phyloP scores from a whole-genome alignment of 2,113 vertebrate genomes.

The Caloenas nicobarica region DNA sequence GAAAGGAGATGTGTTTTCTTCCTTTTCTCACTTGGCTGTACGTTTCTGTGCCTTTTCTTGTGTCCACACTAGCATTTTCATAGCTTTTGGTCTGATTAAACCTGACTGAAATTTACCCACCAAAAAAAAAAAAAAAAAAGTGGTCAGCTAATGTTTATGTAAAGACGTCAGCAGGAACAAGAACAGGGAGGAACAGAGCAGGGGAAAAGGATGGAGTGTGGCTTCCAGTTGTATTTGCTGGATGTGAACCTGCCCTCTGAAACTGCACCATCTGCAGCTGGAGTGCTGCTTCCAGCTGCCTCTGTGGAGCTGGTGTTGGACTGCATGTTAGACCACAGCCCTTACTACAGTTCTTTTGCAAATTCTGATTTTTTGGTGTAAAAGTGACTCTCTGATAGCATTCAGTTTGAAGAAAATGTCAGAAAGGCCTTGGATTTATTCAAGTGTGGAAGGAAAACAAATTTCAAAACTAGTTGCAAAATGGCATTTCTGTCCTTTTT shows the following conservation, averaged over 20 bases:
- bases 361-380: not conserved
- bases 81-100: not conserved
- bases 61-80: not conserved
- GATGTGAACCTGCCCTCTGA: not conserved
- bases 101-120: not conserved
- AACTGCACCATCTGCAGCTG: not conserved
- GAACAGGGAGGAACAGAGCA: fast-evolving
- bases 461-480: conserved; percentile 37
- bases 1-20: not conserved
- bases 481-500: conserved; percentile 34
- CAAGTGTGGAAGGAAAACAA: not conserved
- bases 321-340: not conserved
- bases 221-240: not conserved
- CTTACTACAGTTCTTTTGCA: not conserved
- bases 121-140: not conserved
- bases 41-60: not conserved
- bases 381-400: not conserved
- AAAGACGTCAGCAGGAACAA: not conserved
- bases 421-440: conserved; percentile 14
- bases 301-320: not conserved
- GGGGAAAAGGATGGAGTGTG: not conserved
- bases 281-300: not conserved
- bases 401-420: not conserved
- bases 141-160: not conserved
- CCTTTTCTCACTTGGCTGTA: not conserved